Conservation (phyloP, 2,888 invertebrate species). For the Mycalesis mineus region DNA sequence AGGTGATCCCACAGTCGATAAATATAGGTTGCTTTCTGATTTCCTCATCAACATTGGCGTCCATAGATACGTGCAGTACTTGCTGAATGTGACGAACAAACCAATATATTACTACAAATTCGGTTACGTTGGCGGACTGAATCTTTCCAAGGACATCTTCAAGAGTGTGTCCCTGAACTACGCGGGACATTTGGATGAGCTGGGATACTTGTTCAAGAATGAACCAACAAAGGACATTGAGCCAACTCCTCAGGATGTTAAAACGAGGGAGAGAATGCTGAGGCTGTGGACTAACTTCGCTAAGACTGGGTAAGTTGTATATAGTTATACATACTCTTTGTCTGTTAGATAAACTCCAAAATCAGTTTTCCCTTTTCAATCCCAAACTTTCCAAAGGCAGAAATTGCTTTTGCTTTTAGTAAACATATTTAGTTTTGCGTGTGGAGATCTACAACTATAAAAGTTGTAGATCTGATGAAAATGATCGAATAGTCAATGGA, state of each 20-base stretch:
- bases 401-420: too few species aligned
- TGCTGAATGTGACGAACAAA: slow-evolving; percentile 53
- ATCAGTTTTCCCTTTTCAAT: too few species aligned
- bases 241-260: slow-evolving; percentile 54
- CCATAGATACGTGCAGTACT: slow-evolving; percentile 57
- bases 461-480: too few species aligned
- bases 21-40: slow-evolving; percentile 56
- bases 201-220: slow-evolving; percentile 62
- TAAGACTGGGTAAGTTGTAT: slow-evolving; percentile 60
- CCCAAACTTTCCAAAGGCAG: too few species aligned
- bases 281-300: slow-evolving; percentile 71
- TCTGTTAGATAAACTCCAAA: too few species aligned
- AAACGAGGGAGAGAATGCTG: slow-evolving; percentile 63
- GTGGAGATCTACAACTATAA: too few species aligned
- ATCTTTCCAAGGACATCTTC: slow-evolving; percentile 42
- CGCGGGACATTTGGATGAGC: slow-evolving; percentile 59
- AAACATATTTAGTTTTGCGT: too few species aligned
- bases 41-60: slow-evolving; percentile 48
- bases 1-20: slow-evolving; percentile 45
- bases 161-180: slow-evolving; percentile 39
- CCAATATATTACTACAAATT: slow-evolving; percentile 66
- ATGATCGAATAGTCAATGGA: too few species aligned
- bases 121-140: slow-evolving; percentile 62
- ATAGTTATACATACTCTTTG: too few species aligned
- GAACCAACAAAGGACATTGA: slow-evolving; percentile 50